Percentiles rank a stretch among this genome's conserved stretches.
These are phyloP conservation scores for Magallana nippona DNA, from an alignment of 2,888 invertebrate genomes.

Conservation along the genomic window DNA sequence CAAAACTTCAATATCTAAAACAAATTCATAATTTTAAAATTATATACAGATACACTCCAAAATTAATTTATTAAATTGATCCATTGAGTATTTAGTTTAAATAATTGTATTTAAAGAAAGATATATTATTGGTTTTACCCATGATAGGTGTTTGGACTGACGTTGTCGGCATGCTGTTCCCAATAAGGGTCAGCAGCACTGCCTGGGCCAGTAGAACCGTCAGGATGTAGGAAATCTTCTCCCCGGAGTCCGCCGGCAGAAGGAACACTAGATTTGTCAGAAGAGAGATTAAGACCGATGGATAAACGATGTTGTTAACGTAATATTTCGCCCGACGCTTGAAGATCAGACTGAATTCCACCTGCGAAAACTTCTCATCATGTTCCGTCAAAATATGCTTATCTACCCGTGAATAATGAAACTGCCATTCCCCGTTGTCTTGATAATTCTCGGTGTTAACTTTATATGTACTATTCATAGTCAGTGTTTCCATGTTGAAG, in stretches of 20 bases:
- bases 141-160: constrained; percentile 55
- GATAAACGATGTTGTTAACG: constrained; percentile 52
- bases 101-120: neutral
- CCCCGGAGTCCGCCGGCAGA: constrained; percentile 54
- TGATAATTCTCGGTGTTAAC: constrained; percentile 44
- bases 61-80: too few relatives aligned
- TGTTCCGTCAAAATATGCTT: constrained; percentile 29
- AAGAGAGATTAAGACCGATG: constrained; percentile 52
- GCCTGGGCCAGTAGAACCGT: constrained; percentile 55
- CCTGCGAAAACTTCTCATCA: constrained; percentile 48
- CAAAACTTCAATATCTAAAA: too few relatives aligned
- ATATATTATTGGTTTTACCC: constrained; percentile 45
- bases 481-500: constrained; percentile 49
- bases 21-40: too few relatives aligned
- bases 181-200: constrained; percentile 53
- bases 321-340: constrained; percentile 54
- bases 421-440: constrained; percentile 40
- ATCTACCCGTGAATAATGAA: neutral
- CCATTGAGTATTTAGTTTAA: too few relatives aligned
- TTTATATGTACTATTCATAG: constrained; percentile 38
- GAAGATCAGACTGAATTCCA: constrained; percentile 53
- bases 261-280: constrained; percentile 52
- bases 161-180: constrained; percentile 53
- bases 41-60: too few relatives aligned
- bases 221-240: constrained; percentile 55